Conservation (phyloP, 2,113 vertebrate genomes). For the Neomonachus schauinslandi region DNA sequence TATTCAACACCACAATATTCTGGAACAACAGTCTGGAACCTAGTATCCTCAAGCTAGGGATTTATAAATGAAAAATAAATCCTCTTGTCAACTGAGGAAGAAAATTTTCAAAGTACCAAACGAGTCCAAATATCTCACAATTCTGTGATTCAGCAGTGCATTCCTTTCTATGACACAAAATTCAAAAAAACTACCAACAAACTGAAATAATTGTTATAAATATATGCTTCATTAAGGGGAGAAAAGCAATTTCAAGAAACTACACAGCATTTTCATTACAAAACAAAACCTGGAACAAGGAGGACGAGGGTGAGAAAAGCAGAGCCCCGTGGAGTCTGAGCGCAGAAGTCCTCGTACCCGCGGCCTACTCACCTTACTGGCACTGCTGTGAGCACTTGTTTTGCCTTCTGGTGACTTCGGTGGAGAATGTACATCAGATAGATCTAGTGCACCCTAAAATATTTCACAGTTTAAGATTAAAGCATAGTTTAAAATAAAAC, state of each 20-base stretch:
- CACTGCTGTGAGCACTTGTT: slow-evolving; percentile 33
- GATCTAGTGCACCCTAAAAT: slow-evolving; percentile 75
- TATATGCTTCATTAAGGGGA: neutral
- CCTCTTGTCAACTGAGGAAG: neutral
- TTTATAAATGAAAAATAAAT: neutral
- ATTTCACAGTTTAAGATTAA: neutral
- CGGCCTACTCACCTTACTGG: slow-evolving; percentile 83
- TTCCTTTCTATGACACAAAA: neutral
- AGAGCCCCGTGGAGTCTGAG: neutral
- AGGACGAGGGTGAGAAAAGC: neutral
- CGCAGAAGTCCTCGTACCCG: rapidly evolving
- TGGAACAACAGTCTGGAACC: neutral
- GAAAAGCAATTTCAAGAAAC: neutral
- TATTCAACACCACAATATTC: neutral
- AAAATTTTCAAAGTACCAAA: neutral
- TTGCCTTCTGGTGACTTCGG: slow-evolving; percentile 83
- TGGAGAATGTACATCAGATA: slow-evolving; percentile 75
- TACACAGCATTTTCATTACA: neutral
- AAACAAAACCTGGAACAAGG: neutral
- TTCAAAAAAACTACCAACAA: neutral
- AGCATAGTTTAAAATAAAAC: neutral
- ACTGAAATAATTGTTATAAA: neutral
- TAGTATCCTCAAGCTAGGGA: neutral
- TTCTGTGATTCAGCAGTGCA: neutral
- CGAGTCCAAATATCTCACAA: neutral